These are phyloP conservation scores for Forbesichthys papilliferus DNA, from an alignment of 2,113 vertebrate species.

Conservation along the genomic window DNA sequence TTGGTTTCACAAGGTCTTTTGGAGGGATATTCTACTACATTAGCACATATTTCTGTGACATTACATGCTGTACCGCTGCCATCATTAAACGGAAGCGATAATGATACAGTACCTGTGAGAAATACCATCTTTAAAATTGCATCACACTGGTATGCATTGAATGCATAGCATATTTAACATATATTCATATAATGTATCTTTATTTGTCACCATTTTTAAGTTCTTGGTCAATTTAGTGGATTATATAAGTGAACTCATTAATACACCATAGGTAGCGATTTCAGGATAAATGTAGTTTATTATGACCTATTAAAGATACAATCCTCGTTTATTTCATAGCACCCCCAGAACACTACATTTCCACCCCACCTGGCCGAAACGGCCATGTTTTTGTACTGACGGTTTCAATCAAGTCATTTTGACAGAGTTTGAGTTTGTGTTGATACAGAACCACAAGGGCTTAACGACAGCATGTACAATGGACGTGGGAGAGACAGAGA, in stretches of 20 bases:
- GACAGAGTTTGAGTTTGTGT: no score
- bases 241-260: not conserved
- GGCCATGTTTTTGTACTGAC: no score
- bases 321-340: no score
- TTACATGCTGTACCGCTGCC: constrained; percentile 27
- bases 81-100: constrained; percentile 14
- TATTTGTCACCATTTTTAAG: no score
- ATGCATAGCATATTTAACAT: not conserved
- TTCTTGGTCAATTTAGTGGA: not conserved
- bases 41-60: constrained; percentile 45
- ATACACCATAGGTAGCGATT: not conserved
- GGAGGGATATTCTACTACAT: constrained; percentile 48
- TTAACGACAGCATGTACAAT: no score
- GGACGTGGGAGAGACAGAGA: no score
- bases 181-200: not conserved
- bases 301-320: no score
- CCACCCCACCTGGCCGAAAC: no score
- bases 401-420: no score
- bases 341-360: no score
- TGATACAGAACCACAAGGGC: no score
- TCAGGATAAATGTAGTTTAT: no score
- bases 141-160: not conserved
- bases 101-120: not conserved
- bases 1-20: constrained; percentile 70
- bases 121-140: not conserved